These are phyloP conservation scores for Opisthocomus hoazin DNA, from an alignment of 2,113 vertebrate genomes.

Conservation along the genomic window DNA sequence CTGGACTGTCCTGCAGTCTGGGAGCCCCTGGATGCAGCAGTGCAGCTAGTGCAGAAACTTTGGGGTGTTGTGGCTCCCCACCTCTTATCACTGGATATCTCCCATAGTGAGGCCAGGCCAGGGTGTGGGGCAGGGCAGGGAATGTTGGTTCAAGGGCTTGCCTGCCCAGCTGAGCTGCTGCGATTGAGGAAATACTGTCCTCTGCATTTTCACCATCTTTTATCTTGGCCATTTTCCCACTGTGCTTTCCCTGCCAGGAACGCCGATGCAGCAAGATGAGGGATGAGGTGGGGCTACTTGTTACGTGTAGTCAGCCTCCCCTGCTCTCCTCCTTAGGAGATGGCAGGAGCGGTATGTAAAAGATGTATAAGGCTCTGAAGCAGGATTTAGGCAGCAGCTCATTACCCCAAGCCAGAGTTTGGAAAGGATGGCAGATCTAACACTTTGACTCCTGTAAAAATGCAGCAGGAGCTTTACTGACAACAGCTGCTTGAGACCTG, in stretches of 20 bases:
- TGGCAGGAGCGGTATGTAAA: not conserved
- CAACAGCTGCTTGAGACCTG: not conserved
- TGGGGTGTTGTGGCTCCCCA: not conserved
- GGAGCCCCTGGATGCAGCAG: not conserved
- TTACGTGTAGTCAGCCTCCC: not conserved
- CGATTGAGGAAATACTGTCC: not conserved
- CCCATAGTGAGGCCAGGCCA: not conserved
- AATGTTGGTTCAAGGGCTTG: not conserved
- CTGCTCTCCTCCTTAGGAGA: not conserved
- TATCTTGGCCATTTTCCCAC: not conserved
- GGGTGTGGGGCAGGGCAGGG: not conserved
- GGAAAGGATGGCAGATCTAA: not conserved
- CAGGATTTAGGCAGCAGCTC: not conserved
- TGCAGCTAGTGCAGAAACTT: not conserved
- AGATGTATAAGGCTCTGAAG: not conserved
- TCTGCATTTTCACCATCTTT: not conserved
- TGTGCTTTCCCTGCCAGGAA: not conserved
- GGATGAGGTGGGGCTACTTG: not conserved
- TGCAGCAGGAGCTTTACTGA: not conserved
- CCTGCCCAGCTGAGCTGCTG: not conserved
- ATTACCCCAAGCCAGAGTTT: not conserved
- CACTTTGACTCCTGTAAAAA: not conserved
- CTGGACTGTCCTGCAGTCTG: not conserved
- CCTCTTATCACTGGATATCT: not conserved
- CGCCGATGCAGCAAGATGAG: not conserved